Evolutionary conservation across 2,113 vertebrate species (phyloP).

Genomic region (Pyxicephalus adspersus): DNA sequence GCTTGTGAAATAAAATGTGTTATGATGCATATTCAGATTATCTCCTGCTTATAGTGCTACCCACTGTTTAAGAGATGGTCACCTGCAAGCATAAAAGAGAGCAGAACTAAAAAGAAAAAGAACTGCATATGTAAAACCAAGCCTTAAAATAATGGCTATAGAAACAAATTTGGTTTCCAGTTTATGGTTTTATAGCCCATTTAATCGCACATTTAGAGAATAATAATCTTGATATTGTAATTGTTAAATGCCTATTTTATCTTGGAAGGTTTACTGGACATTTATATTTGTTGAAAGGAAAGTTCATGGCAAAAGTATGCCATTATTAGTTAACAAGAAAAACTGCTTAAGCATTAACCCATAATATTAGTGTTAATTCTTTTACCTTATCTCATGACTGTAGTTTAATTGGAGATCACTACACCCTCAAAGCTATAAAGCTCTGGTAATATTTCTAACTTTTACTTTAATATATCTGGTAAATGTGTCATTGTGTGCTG

Average conservation of each 20-base stretch:
- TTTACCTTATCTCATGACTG: background rate
- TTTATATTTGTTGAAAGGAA: background rate
- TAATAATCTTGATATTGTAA: conserved; percentile 26
- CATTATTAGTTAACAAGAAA: conserved; percentile 24
- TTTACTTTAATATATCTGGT: conserved; percentile 47
- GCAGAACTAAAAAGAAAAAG: too few relatives aligned
- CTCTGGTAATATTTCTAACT: conserved; percentile 25
- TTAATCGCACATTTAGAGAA: background rate
- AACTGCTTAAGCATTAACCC: conserved; percentile 13
- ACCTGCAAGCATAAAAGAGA: too few relatives aligned
- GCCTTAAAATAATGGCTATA: background rate
- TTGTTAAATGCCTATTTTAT: background rate
- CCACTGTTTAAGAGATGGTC: too few relatives aligned
- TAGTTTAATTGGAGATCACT: background rate
- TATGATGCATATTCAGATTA: too few relatives aligned
- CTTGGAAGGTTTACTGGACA: background rate
- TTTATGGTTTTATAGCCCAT: conserved; percentile 8
- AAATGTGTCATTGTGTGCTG: conserved; percentile 45
- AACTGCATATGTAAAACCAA: too few relatives aligned
- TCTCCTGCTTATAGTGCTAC: too few relatives aligned
- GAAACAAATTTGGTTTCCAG: background rate
- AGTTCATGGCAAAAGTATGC: conserved; percentile 3
- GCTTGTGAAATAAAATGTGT: too few relatives aligned
- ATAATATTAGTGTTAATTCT: conserved; percentile 31
- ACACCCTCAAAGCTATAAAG: conserved; percentile 10